Evolutionary conservation across 2,888 invertebrate species (phyloP), one percentile per base, ranked within the genome.

Genomic region (Polyommatus iphigenia): DNA sequence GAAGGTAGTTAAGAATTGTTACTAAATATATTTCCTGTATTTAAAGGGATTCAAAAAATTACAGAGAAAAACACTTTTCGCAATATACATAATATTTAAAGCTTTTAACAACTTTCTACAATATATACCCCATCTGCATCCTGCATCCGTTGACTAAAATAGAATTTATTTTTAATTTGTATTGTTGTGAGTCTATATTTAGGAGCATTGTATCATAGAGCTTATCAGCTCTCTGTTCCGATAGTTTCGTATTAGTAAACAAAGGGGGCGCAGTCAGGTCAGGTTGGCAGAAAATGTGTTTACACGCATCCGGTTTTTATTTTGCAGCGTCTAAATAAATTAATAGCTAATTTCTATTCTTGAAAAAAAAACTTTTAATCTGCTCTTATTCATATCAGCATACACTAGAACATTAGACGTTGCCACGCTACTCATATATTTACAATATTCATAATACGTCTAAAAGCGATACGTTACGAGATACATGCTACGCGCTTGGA

Each of bases 211-310:
- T 67, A 24, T 67, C 15, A 67, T 32, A 29, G 18, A 67, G 29
- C 29, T 32, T 67, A 15, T 67, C 18, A 24, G 24, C 24, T 15
- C 15, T 67, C 29, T 67, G 32, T 67, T 67, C 4, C 1, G 15
- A 67, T 67, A 18, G 29, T 29, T 29, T 67, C 18, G 67, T 32
- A 67, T 57, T 77, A 20, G 79, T 77, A 80, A 80, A 81, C 76
- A 78, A 75, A 78, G 67, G 82, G 83, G 87, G 87, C 82, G 87
- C 80, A 82, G 81, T 62, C 88, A 88, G 89, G 88, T 89, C 89
- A 85, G 86, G 85, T 87, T 88, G 89, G 88, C 91, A 88, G 87
- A 83, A 83, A 84, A 83, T 79, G 57, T 80, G 81, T 81, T 80
- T 80, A 78, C 79, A 50, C 24, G n/a, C n/a, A 41, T 72, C 29